phyloP scores from a whole-genome alignment of 2,888 invertebrate genomes.

The Hydraecia micacea region DNA sequence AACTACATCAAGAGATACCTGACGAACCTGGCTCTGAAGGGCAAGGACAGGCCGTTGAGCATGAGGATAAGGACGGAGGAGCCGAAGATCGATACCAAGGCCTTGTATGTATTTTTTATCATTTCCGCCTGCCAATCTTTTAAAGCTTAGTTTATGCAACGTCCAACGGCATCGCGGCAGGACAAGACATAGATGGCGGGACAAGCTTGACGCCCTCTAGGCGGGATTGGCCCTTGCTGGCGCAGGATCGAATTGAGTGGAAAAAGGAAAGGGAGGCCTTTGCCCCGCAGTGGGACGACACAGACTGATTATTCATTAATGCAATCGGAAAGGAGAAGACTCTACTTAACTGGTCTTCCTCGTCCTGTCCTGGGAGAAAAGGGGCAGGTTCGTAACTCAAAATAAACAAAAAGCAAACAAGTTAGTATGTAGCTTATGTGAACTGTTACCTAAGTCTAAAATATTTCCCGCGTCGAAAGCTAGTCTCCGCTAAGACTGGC shows the following conservation, averaged over 20 bases:
- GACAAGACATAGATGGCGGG: not conserved
- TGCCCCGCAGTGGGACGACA: not conserved
- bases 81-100: constrained; percentile 70
- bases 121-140: not conserved
- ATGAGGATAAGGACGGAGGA: constrained; percentile 74
- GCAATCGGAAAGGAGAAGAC: not conserved
- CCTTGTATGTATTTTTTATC: constrained; percentile 34
- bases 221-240: not conserved
- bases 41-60: constrained; percentile 80
- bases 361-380: not conserved
- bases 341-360: not conserved
- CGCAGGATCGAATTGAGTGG: not conserved
- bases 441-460: not conserved
- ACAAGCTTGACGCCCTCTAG: not conserved
- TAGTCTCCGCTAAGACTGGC: too few relatives aligned
- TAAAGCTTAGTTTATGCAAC: not conserved
- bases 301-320: not conserved
- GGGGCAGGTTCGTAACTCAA: not conserved
- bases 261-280: not conserved
- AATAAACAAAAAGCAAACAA: not conserved
- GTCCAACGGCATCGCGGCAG: not conserved
- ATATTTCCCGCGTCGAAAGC: too few relatives aligned
- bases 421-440: not conserved
- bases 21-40: constrained; percentile 89
- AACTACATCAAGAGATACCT: constrained; percentile 91